These are phyloP conservation scores for Ameiurus melas DNA, from an alignment of 2,113 vertebrate genomes.

Conservation along the genomic window DNA sequence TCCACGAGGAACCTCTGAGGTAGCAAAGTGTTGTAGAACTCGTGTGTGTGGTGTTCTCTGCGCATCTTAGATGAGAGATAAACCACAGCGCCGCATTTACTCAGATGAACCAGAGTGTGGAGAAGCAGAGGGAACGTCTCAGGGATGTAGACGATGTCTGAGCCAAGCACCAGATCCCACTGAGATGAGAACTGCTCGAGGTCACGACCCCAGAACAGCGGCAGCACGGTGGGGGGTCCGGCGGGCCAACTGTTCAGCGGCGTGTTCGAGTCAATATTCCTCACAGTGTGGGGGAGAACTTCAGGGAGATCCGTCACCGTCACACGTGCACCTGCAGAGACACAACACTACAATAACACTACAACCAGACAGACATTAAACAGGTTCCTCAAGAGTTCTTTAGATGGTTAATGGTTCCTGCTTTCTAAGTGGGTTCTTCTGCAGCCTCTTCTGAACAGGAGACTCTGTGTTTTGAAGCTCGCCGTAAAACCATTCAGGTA, in stretches of 20 bases:
- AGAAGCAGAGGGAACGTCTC: conserved; percentile 78
- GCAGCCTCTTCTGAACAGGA: background rate
- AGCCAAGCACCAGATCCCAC: conserved; percentile 82
- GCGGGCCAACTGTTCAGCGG: conserved; percentile 62
- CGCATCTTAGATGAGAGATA: conserved; percentile 85
- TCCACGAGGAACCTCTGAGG: conserved; percentile 73
- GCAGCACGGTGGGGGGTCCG: conserved; percentile 62
- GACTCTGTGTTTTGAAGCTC: too few species aligned
- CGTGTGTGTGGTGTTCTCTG: conserved; percentile 69
- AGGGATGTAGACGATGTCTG: conserved; percentile 81
- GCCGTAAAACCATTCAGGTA: background rate
- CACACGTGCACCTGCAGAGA: conserved; percentile 74
- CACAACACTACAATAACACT: background rate
- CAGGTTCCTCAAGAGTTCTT: background rate
- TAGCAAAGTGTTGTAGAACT: conserved; percentile 74
- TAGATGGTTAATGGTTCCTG: background rate
- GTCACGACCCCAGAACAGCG: conserved; percentile 81
- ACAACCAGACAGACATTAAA: background rate
- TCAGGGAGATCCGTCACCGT: conserved; percentile 84
- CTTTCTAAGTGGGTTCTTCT: background rate
- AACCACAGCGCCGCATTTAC: conserved; percentile 64
- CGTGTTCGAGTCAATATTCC: conserved; percentile 76
- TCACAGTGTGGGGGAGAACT: conserved; percentile 76
- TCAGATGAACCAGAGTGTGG: conserved; percentile 78
- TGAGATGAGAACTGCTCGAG: conserved; percentile 74